Evolutionary conservation across 2,888 invertebrate genomes (phyloP).

Genomic region (Bombylius discolor): DNA sequence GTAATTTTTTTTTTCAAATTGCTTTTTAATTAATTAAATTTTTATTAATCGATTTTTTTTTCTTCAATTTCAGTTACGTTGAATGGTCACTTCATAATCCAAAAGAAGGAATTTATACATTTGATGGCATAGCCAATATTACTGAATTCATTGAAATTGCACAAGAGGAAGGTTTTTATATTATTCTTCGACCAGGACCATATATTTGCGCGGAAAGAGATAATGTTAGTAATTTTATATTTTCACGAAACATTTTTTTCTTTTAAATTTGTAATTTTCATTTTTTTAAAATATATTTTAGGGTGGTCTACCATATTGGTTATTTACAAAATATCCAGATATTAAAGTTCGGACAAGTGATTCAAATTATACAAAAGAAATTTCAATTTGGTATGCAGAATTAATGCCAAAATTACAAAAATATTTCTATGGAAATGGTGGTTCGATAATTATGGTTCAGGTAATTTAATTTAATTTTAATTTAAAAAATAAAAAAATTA

Average conservation of each 20-base stretch:
- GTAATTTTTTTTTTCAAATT: conserved; percentile 37
- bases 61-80: conserved; percentile 49
- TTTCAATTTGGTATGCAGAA: conserved; percentile 39
- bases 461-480: conserved; percentile 21
- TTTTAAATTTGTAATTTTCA: neutral
- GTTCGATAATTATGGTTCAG: conserved; percentile 77
- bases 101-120: conserved; percentile 49
- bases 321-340: conserved; percentile 43
- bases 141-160: conserved; percentile 57
- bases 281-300: conserved; percentile 17
- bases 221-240: conserved; percentile 33
- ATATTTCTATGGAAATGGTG: conserved; percentile 52
- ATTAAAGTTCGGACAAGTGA: conserved; percentile 54
- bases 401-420: conserved; percentile 40
- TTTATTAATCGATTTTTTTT: neutral
- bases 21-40: neutral
- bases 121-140: conserved; percentile 53
- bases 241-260: too few species aligned
- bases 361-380: conserved; percentile 40
- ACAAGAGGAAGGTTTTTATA: conserved; percentile 63
- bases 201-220: conserved; percentile 90
- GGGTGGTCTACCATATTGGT: conserved; percentile 71
- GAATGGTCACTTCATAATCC: conserved; percentile 85
- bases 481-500: neutral
- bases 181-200: conserved; percentile 74